Evolutionary conservation across 2,113 vertebrate genomes (phyloP), one percentile per base, ranked within the genome.

Genomic region (Halichoeres trimaculatus): DNA sequence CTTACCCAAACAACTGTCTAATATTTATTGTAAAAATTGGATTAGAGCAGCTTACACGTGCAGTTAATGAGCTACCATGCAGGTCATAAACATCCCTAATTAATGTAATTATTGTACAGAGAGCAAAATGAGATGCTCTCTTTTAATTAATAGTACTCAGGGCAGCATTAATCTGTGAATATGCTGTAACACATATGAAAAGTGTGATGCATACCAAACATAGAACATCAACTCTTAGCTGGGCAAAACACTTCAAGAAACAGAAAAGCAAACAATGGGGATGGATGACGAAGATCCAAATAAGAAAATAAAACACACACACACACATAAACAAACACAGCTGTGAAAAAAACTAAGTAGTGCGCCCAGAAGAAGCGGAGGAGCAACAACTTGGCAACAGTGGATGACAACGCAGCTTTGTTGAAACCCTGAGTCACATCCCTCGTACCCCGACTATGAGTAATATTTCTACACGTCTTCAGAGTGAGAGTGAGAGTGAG

Each of bases 391-490:
- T 52, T 60, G 69, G 45, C 41, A 53, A 72, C 57, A 56, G 26
- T 2, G 47, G 34, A 65, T 24, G 50, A 78, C 79, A 76, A 48
- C 58, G 22, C 63, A 50, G 53, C 56, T 83, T 70, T 67, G 56
- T 1, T 19, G 17, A 45, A 45, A 19, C 6, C 43, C 17, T 45
- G 43, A 45, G 14, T 45, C 43, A 45, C 43, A 45, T 45, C 43
- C 16, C 43, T 45, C 43, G 16, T 45, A 45, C 16, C 43, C 16
- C 14, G 56, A 14, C 22, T 16, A 8, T 67, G 72, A 79, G 47
- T 81, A 64, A 86, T 36, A 63, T 61, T 55, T 83, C 38, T 53
- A 68, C 47, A 61, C 34, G 16, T 55, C 64, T 36, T 45, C 17
- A 9, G 19, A 48, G 19, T 34, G 52, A 30, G n/a, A n/a, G n/a